Evolutionary conservation across 2,797 vertebrate genomes (phyloP), one percentile per base, ranked within the genome.

Genomic region (Petrocephalus sullivani): DNA sequence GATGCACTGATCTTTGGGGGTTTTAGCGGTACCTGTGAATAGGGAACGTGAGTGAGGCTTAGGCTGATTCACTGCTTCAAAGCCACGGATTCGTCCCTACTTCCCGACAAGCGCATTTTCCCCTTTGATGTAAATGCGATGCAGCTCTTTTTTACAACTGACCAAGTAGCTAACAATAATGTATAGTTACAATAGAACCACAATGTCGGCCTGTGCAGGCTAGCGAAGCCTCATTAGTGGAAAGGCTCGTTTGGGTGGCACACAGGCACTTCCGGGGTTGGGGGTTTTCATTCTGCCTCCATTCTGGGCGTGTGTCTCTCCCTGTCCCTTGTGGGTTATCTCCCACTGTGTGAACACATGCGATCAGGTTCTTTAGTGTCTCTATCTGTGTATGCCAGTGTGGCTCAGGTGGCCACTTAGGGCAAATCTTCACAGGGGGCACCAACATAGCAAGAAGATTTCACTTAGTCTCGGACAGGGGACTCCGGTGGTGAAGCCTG

Each of bases 11-110:
- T 14, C 78, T 58, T 75, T 86, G 19, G 89, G 57, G 67, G 88
- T 85, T 53, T 8, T 7, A 67, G 61, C 23, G 90, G 91, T 91
- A 91, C 81, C 90, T 41, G 89, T 90, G 91, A 93, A 91, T 92
- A 89, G 91, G 89, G 91, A 83, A n/a, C 57, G 64, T 23, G 78
- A 88, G 89, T 4, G 37, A 60, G 56, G 7, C 33, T 75, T 23
- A 16, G 4, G 2, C 86, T 58, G 2, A 53, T 56, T 49, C 21
- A 53, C 81, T n/a, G 16, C 82, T 64, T 71, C 61, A 51, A 28
- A 60, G 56, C 53, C 21, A 33, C 16, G 0, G 6, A 78, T 60
- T 21, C 33, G 14, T 51, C 53, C 53, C 67, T 53, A 7, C 61
- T 56, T 53, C 61, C 60, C 57, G 82, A 41, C 84, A 85, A n/a